Evolutionary conservation across 2,797 vertebrate genomes (phyloP).

Genomic region (Stomatorhinus walkeri): DNA sequence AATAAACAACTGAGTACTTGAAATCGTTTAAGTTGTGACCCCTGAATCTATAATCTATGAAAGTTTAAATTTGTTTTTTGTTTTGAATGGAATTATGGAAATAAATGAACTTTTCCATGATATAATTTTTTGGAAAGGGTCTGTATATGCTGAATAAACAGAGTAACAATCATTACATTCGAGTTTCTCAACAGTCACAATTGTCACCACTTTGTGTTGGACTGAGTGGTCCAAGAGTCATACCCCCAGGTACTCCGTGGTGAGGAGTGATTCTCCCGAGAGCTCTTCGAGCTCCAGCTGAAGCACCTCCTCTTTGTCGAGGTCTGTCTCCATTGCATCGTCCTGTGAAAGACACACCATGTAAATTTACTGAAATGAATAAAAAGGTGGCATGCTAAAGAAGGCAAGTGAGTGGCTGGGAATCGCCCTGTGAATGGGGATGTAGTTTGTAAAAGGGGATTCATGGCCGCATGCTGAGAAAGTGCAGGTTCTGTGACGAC

Average conservation of each 20-base stretch:
- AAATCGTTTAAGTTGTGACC: no score
- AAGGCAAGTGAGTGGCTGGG: not conserved
- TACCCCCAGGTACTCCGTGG: constrained; percentile 88
- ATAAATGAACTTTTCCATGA: no score
- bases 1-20: no score
- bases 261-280: constrained; percentile 84
- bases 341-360: constrained; percentile 49
- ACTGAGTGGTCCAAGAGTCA: constrained; percentile 37
- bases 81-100: no score
- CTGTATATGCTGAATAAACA: not conserved
- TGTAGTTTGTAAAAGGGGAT: not conserved
- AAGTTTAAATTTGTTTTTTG: no score
- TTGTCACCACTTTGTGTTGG: not conserved
- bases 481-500: not conserved
- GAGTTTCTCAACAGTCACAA: not conserved
- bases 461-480: not conserved
- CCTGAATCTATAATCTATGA: no score
- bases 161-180: not conserved
- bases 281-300: constrained; percentile 79
- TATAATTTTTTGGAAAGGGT: no score
- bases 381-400: not conserved
- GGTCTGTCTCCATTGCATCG: constrained; percentile 75
- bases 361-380: not conserved
- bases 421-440: not conserved
- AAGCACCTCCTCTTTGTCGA: constrained; percentile 83